A percentile compares a stretch with the other conserved stretches of the same genome.
phyloP scores from a whole-genome alignment of 1,140 invertebrate genomes.

The Macrobrachium nipponense region DNA sequence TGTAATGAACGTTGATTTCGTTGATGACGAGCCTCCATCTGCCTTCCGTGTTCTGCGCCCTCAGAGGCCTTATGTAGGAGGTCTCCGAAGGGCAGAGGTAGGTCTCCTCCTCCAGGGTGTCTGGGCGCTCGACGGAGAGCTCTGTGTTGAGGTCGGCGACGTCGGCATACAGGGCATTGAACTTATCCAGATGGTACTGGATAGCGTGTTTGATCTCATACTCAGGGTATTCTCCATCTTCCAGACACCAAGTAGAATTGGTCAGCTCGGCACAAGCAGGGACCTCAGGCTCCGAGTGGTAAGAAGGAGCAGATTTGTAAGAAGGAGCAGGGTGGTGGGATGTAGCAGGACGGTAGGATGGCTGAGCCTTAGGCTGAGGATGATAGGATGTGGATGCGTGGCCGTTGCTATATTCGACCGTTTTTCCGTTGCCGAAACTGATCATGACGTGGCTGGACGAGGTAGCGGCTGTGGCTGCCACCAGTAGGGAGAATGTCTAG shows the following conservation, averaged over 20 bases:
- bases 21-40: slow-evolving; percentile 66
- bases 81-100: slow-evolving; percentile 64
- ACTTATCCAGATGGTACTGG: slow-evolving; percentile 59
- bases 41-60: slow-evolving; percentile 65
- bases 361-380: too few relatives aligned
- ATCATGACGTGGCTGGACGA: too few relatives aligned
- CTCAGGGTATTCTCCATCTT: slow-evolving; percentile 59
- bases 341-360: too few relatives aligned
- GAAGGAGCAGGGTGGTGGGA: too few relatives aligned
- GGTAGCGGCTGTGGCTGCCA: too few relatives aligned
- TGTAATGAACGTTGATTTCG: slow-evolving; percentile 64
- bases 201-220: slow-evolving; percentile 58
- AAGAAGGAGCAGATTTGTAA: too few relatives aligned
- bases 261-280: slow-evolving; percentile 42
- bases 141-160: slow-evolving; percentile 60
- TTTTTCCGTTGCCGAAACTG: too few relatives aligned
- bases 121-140: slow-evolving; percentile 63
- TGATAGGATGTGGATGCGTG: too few relatives aligned
- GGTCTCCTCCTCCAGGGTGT: slow-evolving; percentile 64
- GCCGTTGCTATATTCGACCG: too few relatives aligned
- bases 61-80: slow-evolving; percentile 64
- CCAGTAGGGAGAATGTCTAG: too few relatives aligned
- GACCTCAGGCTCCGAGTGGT: neutral
- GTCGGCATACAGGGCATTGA: slow-evolving; percentile 52
- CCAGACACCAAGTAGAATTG: slow-evolving; percentile 53